A percentile compares a stretch with the other conserved stretches of the same genome.
These are phyloP conservation scores for Galemys pyrenaicus DNA, from an alignment of 2,113 vertebrate genomes.

Conservation along the genomic window DNA sequence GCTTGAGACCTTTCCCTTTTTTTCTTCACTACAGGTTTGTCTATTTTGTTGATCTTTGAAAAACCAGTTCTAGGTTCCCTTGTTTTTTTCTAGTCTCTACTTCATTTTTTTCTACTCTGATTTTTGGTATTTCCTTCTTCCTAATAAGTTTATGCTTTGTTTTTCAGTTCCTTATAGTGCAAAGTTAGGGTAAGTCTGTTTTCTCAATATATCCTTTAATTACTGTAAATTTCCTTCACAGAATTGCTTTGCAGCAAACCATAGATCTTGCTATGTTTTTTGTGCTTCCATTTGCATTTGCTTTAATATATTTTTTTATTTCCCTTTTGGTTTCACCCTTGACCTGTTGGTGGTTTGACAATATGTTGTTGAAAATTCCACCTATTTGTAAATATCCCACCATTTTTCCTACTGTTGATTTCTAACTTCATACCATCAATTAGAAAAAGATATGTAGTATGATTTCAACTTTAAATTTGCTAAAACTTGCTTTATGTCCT, in stretches of 20 bases:
- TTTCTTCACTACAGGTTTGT: not conserved
- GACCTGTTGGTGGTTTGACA: not conserved
- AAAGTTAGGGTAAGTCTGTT: not conserved
- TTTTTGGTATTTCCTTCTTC: not conserved
- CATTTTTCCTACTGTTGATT: not conserved
- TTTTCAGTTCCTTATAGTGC: not conserved
- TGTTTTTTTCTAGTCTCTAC: not conserved
- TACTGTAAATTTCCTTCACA: not conserved
- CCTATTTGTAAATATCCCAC: not conserved
- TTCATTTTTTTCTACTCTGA: not conserved
- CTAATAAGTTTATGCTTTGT: not conserved
- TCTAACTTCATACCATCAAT: not conserved
- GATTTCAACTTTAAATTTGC: too few species aligned
- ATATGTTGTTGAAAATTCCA: not conserved
- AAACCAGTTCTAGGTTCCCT: not conserved
- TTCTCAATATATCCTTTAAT: not conserved
- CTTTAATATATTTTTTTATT: not conserved
- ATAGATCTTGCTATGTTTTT: too few species aligned
- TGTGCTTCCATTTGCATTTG: not conserved
- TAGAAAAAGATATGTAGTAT: not conserved
- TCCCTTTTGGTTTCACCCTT: not conserved
- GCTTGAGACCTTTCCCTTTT: not conserved
- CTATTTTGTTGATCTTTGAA: not conserved
- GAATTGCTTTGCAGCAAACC: not conserved
- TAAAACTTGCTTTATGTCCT: too few species aligned